Evolutionary conservation across 1,140 invertebrate species (phyloP).

Genomic region (Akabosia matsudoensis): DNA sequence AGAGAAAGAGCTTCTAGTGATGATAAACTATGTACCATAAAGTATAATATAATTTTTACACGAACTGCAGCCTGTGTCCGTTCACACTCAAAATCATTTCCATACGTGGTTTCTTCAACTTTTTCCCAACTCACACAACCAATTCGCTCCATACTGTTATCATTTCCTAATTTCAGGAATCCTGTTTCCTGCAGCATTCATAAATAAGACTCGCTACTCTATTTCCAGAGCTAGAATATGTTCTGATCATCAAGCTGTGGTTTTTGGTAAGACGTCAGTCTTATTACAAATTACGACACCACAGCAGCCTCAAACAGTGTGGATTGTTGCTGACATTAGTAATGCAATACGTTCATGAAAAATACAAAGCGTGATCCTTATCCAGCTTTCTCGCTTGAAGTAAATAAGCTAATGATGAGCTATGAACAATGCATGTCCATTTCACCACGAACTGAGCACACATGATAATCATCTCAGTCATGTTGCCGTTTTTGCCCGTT

Average conservation of each 20-base stretch:
- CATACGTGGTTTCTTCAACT: too few relatives aligned
- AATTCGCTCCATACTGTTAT: not conserved
- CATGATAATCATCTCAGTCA: not conserved
- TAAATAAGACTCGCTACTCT: too few relatives aligned
- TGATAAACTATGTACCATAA: too few relatives aligned
- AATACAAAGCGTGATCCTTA: not conserved
- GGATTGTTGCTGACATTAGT: not conserved
- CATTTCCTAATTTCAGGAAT: constrained; percentile 10
- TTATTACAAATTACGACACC: constrained; percentile 23
- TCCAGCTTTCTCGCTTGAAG: not conserved
- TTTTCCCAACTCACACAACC: not conserved
- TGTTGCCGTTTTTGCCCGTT: not conserved
- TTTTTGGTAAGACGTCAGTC: constrained; percentile 4
- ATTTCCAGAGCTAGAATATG: not conserved
- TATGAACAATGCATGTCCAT: not conserved
- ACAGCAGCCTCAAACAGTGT: not conserved
- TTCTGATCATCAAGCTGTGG: not conserved
- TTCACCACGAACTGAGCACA: not conserved
- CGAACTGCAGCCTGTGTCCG: too few relatives aligned
- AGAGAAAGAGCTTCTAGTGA: too few relatives aligned
- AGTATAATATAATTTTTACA: too few relatives aligned
- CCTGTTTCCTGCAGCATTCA: constrained; percentile 6
- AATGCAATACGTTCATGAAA: too few relatives aligned
- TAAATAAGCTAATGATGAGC: constrained; percentile 16
- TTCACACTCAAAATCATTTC: too few relatives aligned